These are phyloP conservation scores for Diaphora mendica DNA, from an alignment of 2,888 invertebrate genomes.

Conservation along the genomic window DNA sequence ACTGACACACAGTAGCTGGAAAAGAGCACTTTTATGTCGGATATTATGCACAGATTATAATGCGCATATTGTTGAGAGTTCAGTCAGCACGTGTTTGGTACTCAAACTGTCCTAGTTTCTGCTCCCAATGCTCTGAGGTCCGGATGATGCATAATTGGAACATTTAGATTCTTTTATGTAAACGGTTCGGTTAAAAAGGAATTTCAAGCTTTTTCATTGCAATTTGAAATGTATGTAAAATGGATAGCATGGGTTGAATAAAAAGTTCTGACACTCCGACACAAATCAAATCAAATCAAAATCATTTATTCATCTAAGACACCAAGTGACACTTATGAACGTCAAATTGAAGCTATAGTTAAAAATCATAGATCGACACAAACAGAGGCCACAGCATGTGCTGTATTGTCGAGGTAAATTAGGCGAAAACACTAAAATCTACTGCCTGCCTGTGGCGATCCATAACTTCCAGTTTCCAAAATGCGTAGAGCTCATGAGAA, in stretches of 20 bases:
- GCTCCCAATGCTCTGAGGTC: background rate
- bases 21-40: constrained; percentile 53
- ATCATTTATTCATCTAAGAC: too few relatives aligned
- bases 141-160: background rate
- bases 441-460: too few relatives aligned
- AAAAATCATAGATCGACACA: too few relatives aligned
- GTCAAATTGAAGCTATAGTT: too few relatives aligned
- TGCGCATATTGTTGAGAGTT: constrained; percentile 35
- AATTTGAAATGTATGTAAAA: background rate
- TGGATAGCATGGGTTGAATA: background rate
- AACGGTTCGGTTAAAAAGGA: background rate
- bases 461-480: too few relatives aligned
- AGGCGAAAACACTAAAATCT: too few relatives aligned
- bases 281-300: too few relatives aligned
- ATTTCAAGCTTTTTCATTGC: background rate
- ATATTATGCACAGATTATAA: constrained; percentile 47
- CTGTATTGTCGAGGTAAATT: too few relatives aligned
- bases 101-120: constrained; percentile 19
- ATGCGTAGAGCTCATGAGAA: too few relatives aligned
- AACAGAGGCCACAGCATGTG: too few relatives aligned
- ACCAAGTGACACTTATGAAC: too few relatives aligned
- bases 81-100: constrained; percentile 19
- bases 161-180: background rate
- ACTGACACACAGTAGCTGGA: constrained; percentile 23
- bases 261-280: too few relatives aligned